phyloP scores from a whole-genome alignment of 2,888 invertebrate genomes.

The Malacosoma neustria region DNA sequence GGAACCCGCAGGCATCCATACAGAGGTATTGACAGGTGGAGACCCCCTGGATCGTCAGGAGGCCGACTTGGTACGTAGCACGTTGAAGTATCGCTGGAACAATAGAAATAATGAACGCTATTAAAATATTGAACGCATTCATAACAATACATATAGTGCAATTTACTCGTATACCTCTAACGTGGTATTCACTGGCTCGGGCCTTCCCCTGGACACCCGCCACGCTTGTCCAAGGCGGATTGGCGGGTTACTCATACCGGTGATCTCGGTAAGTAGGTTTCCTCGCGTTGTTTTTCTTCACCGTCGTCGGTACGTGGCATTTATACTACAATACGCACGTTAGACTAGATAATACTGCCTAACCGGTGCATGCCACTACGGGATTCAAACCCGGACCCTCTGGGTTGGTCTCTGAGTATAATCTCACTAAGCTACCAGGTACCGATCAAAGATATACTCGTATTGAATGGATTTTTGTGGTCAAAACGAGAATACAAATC shows the following conservation, averaged over 20 bases:
- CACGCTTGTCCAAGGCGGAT: background rate
- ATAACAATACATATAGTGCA: constrained; percentile 7
- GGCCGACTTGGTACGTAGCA: constrained; percentile 78
- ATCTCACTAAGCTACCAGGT: no score
- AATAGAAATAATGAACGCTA: constrained; percentile 16
- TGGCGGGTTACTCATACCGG: background rate
- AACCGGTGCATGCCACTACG: no score
- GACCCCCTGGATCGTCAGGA: constrained; percentile 91
- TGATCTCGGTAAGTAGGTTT: background rate
- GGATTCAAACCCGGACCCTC: no score
- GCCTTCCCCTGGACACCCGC: background rate
- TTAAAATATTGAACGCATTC: constrained; percentile 1
- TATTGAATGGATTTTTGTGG: no score
- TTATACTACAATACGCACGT: no score
- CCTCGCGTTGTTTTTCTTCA: background rate
- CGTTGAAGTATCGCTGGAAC: constrained; percentile 70
- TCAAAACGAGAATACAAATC: no score
- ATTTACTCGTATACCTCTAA: no score
- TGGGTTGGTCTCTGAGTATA: no score
- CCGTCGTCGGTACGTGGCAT: background rate
- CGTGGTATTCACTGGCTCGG: no score
- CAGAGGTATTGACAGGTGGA: constrained; percentile 91
- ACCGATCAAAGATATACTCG: no score
- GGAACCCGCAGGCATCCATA: constrained; percentile 90
- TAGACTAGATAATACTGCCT: no score